These are phyloP conservation scores for Pentalonia nigronervosa DNA, from an alignment of 1,140 invertebrate species.

Conservation along the genomic window DNA sequence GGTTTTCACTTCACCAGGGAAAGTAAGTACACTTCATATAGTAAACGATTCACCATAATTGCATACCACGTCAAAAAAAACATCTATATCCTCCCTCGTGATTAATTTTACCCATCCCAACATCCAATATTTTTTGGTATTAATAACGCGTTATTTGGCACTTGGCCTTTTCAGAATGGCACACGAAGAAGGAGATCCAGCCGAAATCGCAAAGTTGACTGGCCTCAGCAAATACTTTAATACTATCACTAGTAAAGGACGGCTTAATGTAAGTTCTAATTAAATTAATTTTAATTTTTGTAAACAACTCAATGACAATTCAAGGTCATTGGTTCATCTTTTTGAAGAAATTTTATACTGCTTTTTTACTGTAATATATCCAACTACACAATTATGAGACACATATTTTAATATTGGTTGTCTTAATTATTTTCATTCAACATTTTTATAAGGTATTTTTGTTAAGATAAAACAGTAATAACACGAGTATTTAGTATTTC, in stretches of 20 bases:
- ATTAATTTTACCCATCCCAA: not conserved
- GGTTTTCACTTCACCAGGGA: not conserved
- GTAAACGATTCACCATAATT: not conserved
- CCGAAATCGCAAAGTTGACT: constrained; percentile 54
- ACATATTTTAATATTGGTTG: not conserved
- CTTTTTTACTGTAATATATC: not conserved
- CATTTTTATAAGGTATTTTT: not conserved
- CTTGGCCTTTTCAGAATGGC: constrained; percentile 27
- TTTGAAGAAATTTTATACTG: not conserved
- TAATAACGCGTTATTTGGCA: not conserved
- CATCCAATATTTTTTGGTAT: not conserved
- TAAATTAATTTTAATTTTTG: not conserved
- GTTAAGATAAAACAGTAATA: not conserved
- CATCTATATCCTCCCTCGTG: not conserved
- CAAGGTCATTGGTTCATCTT: constrained; percentile 39
- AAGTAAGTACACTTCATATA: not conserved
- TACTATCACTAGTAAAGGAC: constrained; percentile 43
- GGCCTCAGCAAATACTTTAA: constrained; percentile 54
- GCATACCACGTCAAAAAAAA: not conserved
- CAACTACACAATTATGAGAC: not conserved
- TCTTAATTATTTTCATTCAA: not conserved
- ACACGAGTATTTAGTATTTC: not conserved
- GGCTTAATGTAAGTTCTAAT: constrained; percentile 30
- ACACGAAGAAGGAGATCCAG: constrained; percentile 53
- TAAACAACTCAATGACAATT: constrained; percentile 46